Conservation (phyloP, 1,140 invertebrate genomes). For the Tetramorium parvispinum region DNA sequence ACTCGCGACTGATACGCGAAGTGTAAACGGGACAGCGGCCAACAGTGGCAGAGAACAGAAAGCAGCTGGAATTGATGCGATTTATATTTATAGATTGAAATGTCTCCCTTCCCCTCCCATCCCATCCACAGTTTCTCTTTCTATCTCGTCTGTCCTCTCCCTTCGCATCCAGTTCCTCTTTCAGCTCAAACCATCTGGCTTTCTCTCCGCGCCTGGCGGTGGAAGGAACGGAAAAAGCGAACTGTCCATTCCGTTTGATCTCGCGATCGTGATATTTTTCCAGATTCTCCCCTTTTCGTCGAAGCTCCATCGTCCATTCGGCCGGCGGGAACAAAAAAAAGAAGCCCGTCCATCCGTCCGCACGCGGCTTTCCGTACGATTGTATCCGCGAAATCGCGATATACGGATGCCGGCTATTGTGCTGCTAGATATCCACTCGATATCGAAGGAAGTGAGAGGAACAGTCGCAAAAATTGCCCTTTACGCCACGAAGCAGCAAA, state of each 20-base stretch:
- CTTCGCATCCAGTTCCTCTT: slow-evolving; percentile 20
- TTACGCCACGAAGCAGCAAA: slow-evolving; percentile 21
- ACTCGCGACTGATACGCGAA: slow-evolving; percentile 36
- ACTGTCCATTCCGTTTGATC: slow-evolving; percentile 72
- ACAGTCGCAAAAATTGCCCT: slow-evolving; percentile 50
- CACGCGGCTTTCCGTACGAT: slow-evolving; percentile 36
- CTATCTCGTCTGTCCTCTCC: slow-evolving; percentile 8
- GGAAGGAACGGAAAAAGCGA: slow-evolving; percentile 26
- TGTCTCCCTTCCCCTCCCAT: slow-evolving; percentile 6
- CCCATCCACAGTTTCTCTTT: neutral
- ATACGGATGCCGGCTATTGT: slow-evolving; percentile 12
- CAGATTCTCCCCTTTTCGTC: slow-evolving; percentile 60
- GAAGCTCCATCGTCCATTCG: slow-evolving; percentile 42
- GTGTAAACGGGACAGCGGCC: slow-evolving; percentile 61
- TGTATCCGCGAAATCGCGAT: slow-evolving; percentile 45
- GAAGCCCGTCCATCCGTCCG: neutral
- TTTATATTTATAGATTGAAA: slow-evolving; percentile 78
- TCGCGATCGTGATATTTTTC: slow-evolving; percentile 73
- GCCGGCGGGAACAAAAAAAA: slow-evolving; percentile 62
- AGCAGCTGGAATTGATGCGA: slow-evolving; percentile 69
- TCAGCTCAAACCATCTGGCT: slow-evolving; percentile 27
- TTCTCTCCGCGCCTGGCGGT: slow-evolving; percentile 24
- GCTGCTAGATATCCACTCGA: slow-evolving; percentile 27
- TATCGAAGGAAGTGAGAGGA: slow-evolving; percentile 44
- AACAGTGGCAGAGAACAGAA: slow-evolving; percentile 48